Evolutionary conservation across 2,113 vertebrate genomes (phyloP), one percentile per base, ranked within the genome.

Genomic region (Mesoclemmys tuberculata): DNA sequence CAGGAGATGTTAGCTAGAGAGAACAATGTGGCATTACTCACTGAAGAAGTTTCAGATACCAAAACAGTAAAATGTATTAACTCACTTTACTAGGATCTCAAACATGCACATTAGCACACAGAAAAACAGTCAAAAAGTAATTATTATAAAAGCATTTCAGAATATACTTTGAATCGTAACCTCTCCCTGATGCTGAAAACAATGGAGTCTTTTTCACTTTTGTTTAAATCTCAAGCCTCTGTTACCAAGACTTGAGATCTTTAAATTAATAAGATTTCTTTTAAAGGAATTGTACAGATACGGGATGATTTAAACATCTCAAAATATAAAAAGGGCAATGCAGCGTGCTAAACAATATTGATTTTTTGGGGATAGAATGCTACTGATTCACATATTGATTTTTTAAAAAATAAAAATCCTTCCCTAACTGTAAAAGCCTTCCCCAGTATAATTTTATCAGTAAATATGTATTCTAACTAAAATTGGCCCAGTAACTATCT

Each of bases 311-410:
- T 56, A 95, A 97, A 95, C 90, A 90, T 82, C 80, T 88, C 80
- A 93, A 75, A 92, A 86, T 96, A 90, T 80, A 80, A 96, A 80
- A 94, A 94, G 94, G 94, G 97, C 97, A 97, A 88, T 96, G 75
- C 48, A 11, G 29, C 79, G 87, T 85, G 68, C 85, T 95, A 90
- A 97, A 92, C 49, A 89, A 55, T 92, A 98, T 91, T 93, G 95
- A 97, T 97, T 97, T 97, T 80, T 68, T 51, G 9, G 10, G 49
- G 51, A n/a, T 85, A 26, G 85, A 92, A 92, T 94, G 95, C 97
- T 96, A 97, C 89, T 92, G 91, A 96, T 93, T 77, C 48, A 78
- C 82, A 87, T 44, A 85, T 78, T 54, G 92, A 87, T 79, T 68
- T 79, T 92, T 95, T 92, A 90, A 94, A 54, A 5, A 71, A 71